Evolutionary conservation across 2,797 vertebrate genomes (phyloP).

Genomic region (Perodicticus potto): DNA sequence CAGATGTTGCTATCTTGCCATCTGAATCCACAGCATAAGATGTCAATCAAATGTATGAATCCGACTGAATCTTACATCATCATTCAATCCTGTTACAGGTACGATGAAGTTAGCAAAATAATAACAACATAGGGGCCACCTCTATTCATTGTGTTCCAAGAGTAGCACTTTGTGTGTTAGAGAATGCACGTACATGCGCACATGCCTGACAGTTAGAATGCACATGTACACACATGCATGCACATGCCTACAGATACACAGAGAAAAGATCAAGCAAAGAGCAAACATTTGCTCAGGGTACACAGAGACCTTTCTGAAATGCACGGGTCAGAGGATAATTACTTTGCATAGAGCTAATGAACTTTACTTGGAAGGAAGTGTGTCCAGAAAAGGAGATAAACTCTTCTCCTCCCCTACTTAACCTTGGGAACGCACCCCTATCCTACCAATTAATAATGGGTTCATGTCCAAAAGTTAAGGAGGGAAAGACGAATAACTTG

Average conservation of each 20-base stretch:
- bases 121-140: background rate
- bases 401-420: background rate
- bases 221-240: background rate
- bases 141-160: background rate
- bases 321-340: background rate
- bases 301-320: conserved; percentile 6
- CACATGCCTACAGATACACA: background rate
- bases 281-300: background rate
- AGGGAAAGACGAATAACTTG: background rate
- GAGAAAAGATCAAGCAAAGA: conserved; percentile 29
- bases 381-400: background rate
- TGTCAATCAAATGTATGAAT: conserved; percentile 53
- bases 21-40: conserved; percentile 58
- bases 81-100: background rate
- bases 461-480: background rate
- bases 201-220: background rate
- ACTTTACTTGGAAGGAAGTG: background rate
- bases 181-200: background rate
- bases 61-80: conserved; percentile 15
- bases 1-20: conserved; percentile 44
- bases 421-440: background rate
- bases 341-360: background rate
- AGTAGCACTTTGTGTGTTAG: background rate
- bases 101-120: conserved; percentile 45
- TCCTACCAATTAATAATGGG: background rate